Percentiles rank a stretch among this genome's conserved stretches.
These are phyloP conservation scores for Petromus typicus DNA, from an alignment of 2,113 vertebrate genomes.

Conservation along the genomic window DNA sequence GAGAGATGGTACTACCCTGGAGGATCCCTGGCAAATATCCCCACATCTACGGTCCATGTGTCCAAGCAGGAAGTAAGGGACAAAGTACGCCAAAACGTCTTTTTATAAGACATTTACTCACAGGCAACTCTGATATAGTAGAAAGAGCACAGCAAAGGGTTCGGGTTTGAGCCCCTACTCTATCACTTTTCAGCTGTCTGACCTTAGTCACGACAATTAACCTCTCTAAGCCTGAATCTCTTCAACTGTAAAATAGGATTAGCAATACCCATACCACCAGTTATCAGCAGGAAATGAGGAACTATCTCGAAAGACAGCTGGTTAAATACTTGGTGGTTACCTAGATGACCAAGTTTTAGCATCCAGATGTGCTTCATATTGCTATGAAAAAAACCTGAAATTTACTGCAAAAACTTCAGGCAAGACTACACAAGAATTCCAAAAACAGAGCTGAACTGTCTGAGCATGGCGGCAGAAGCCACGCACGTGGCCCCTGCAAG, in stretches of 20 bases:
- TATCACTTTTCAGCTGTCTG: neutral
- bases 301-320: neutral
- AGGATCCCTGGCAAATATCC: neutral
- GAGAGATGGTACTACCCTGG: neutral
- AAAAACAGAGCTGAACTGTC: neutral
- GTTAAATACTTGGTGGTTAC: neutral
- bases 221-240: neutral
- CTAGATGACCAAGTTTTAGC: neutral
- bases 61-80: neutral
- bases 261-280: neutral
- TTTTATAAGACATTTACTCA: neutral
- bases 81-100: neutral
- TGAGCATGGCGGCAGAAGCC: neutral
- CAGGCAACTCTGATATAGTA: neutral
- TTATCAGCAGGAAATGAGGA: neutral
- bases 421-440: neutral
- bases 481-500: neutral
- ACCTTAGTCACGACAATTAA: neutral
- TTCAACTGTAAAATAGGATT: neutral
- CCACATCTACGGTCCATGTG: neutral
- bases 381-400: neutral
- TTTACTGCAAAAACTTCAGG: neutral
- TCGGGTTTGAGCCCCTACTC: neutral
- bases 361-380: neutral
- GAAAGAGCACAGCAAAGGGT: neutral